Conservation (phyloP, 1,140 invertebrate genomes). For the Pollicipes pollicipes region DNA sequence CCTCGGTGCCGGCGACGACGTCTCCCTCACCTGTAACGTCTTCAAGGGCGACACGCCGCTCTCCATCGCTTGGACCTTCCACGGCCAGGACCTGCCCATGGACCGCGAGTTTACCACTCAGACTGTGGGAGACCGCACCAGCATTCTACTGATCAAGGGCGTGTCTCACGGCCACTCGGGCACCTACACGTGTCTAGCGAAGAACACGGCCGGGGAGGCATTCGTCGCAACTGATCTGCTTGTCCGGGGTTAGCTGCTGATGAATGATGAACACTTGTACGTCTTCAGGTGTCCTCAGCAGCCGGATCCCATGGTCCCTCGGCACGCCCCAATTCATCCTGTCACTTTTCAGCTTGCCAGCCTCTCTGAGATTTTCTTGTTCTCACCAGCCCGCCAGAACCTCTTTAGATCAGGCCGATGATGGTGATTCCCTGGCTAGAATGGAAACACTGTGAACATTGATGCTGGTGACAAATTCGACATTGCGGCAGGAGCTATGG, state of each 20-base stretch:
- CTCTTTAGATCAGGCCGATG: too few relatives aligned
- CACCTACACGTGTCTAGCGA: constrained; percentile 29
- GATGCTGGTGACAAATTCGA: too few relatives aligned
- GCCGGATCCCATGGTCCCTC: too few relatives aligned
- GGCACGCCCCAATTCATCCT: too few relatives aligned
- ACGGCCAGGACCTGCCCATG: constrained; percentile 20
- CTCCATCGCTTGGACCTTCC: background rate
- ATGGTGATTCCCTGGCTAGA: too few relatives aligned
- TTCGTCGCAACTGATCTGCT: constrained; percentile 11
- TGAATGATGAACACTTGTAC: too few relatives aligned
- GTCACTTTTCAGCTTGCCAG: too few relatives aligned
- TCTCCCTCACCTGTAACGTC: constrained; percentile 51
- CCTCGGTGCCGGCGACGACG: constrained; percentile 13
- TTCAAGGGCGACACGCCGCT: constrained; percentile 55
- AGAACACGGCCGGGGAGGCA: constrained; percentile 26
- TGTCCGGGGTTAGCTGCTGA: constrained; percentile 6
- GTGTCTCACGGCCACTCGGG: constrained; percentile 38
- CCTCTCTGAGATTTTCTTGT: too few relatives aligned
- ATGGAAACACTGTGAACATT: too few relatives aligned
- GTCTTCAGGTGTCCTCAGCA: too few relatives aligned
- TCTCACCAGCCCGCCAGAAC: too few relatives aligned
- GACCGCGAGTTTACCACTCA: constrained; percentile 20
- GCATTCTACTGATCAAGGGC: constrained; percentile 53
- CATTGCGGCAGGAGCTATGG: too few relatives aligned
- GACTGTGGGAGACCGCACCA: constrained; percentile 46